These are phyloP conservation scores for Pterocles gutturalis DNA, from an alignment of 2,113 vertebrate genomes.

Conservation along the genomic window DNA sequence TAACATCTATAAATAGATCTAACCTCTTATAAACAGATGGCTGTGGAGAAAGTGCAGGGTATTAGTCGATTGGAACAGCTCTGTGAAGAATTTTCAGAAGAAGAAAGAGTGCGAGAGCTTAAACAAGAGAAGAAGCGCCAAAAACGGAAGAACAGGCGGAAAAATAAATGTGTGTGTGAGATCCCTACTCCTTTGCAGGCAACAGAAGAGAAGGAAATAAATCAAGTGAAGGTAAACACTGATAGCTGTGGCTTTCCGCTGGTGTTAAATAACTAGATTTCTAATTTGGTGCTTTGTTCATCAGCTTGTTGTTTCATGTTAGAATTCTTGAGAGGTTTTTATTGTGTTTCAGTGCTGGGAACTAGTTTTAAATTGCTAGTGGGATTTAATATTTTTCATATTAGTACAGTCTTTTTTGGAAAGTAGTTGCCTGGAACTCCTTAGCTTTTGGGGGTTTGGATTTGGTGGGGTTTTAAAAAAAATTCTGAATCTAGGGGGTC, in stretches of 20 bases:
- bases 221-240: conserved; percentile 84
- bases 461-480: background rate
- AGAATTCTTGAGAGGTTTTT: background rate
- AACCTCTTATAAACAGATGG: conserved; percentile 83
- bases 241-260: background rate
- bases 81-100: conserved; percentile 95
- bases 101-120: conserved; percentile 93
- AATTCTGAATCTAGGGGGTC: background rate
- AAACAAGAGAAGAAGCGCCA: conserved; percentile 98
- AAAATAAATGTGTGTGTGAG: conserved; percentile 94
- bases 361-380: background rate
- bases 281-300: background rate
- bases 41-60: conserved; percentile 96
- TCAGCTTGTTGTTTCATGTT: background rate
- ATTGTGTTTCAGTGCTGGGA: background rate
- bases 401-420: background rate
- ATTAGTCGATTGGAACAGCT: conserved; percentile 96
- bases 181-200: conserved; percentile 82
- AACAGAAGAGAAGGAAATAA: conserved; percentile 83
- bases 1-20: background rate
- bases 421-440: background rate
- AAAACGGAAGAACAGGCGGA: conserved; percentile 94
- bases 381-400: background rate
- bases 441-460: background rate
- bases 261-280: background rate